phyloP scores from a whole-genome alignment of 1,140 invertebrate species.

The Chlorops oryzae region DNA sequence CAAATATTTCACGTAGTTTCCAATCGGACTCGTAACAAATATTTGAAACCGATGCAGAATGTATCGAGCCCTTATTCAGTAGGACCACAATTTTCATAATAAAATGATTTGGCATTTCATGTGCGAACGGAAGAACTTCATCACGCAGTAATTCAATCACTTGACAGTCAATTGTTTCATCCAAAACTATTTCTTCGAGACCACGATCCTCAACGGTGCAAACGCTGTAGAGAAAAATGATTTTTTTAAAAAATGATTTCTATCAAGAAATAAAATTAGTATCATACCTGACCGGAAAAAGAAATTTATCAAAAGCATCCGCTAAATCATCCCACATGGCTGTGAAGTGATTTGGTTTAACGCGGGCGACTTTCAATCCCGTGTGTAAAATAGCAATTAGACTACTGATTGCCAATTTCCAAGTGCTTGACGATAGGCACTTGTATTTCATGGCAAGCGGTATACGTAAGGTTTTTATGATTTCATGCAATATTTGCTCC shows the following conservation, averaged over 20 bases:
- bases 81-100: constrained; percentile 81
- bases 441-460: constrained; percentile 74
- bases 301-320: constrained; percentile 79
- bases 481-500: constrained; percentile 64
- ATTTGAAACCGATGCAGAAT: constrained; percentile 69
- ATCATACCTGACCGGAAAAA: constrained; percentile 74
- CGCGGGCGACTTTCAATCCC: constrained; percentile 76
- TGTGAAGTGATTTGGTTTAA: constrained; percentile 60
- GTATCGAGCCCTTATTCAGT: constrained; percentile 89
- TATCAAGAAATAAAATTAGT: too few species aligned
- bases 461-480: constrained; percentile 60
- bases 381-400: constrained; percentile 67
- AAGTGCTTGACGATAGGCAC: constrained; percentile 69
- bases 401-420: constrained; percentile 72
- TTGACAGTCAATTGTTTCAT: constrained; percentile 81
- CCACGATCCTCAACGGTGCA: constrained; percentile 59
- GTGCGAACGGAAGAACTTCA: constrained; percentile 77
- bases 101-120: constrained; percentile 76
- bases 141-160: constrained; percentile 78
- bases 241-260: too few species aligned
- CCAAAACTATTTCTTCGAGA: constrained; percentile 74
- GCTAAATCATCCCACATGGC: constrained; percentile 81
- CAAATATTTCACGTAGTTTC: constrained; percentile 87
- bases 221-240: constrained; percentile 23
- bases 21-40: constrained; percentile 76